Base-by-base conservation (phyloP, 2,888 invertebrate species). In the Pristionchus mayeri region DNA sequence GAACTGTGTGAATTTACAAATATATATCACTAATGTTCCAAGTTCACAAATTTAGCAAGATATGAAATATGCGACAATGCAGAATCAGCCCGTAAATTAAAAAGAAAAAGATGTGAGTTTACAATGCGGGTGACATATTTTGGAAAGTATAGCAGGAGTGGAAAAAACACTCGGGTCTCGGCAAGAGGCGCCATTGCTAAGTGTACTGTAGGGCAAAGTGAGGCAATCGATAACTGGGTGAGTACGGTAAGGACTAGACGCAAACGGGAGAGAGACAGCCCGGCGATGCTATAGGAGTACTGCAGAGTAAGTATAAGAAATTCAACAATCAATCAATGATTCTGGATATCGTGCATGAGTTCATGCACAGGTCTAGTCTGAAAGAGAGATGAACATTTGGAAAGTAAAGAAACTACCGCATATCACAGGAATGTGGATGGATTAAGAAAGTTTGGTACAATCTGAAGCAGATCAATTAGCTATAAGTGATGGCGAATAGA, bases 81-180 rank as follows among this genome's bases (percentile, higher is more conserved):
- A 71, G 71, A 71, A 71, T 71, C 71, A 71, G 71, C 71, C 71
- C 71, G 71, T 71, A 71, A 71, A 71, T 40, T 71, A n/a, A 24
- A 71, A 71, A 63, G 34, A 13, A 63, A 71, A 71, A 71, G 44
- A 71, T 71, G 71, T 44, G 71, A 71, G 71, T 71, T 71, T 71
- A 40, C 40, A 71, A 63, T 0, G 63, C 34, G n/a, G n/a, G 16
- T 37, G 24, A 40, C 71, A 44, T 40, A 71, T n/a, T n/a, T n/a
- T n/a, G n/a, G n/a, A n/a, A n/a, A n/a, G n/a, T n/a, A n/a, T n/a
- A n/a, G n/a, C n/a, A n/a, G n/a, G n/a, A n/a, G n/a, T n/a, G n/a
- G n/a, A n/a, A n/a, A n/a, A n/a, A 9, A 44, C 6, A 44, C 44
- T 40, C 71, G 40, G n/a, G 71, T 24, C 7, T 71, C 24, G 71